phyloP scores from a whole-genome alignment of 1,140 invertebrate species.

The Chionoecetes opilio region DNA sequence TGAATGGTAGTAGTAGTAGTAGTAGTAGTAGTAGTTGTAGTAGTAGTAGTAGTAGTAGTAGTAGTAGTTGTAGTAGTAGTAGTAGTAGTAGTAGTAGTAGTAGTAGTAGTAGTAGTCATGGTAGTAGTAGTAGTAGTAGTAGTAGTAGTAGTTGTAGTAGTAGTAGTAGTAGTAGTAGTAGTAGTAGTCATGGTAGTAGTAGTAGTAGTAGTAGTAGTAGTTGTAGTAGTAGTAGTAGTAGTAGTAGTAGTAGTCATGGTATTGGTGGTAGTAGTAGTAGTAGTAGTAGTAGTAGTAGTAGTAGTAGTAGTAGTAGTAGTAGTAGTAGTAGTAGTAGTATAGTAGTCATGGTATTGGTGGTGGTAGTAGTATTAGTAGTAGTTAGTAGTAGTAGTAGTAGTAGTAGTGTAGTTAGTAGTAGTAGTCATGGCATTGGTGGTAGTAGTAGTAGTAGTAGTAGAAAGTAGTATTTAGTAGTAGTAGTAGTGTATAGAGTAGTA shows the following conservation, averaged over 20 bases:
- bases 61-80: conserved; percentile 47
- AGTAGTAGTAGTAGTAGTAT: conserved; percentile 14
- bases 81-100: conserved; percentile 34
- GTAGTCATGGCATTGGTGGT: no score
- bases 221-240: background rate
- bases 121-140: conserved; percentile 23
- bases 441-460: no score
- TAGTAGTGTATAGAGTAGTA: background rate
- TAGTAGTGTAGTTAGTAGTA: no score
- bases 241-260: background rate
- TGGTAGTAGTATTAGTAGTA: background rate
- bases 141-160: background rate
- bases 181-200: background rate
- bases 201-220: background rate
- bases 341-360: background rate
- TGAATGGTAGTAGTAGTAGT: conserved; percentile 17
- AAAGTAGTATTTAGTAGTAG: no score
- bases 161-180: background rate
- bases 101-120: conserved; percentile 27
- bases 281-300: background rate
- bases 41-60: conserved; percentile 35
- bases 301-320: background rate
- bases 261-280: conserved; percentile 14
- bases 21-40: conserved; percentile 35
- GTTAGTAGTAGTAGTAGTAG: no score